Percentiles rank a stretch among this genome's conserved stretches.
phyloP scores from a whole-genome alignment of 2,888 invertebrate species.

The Pantelozetes paolii region DNA sequence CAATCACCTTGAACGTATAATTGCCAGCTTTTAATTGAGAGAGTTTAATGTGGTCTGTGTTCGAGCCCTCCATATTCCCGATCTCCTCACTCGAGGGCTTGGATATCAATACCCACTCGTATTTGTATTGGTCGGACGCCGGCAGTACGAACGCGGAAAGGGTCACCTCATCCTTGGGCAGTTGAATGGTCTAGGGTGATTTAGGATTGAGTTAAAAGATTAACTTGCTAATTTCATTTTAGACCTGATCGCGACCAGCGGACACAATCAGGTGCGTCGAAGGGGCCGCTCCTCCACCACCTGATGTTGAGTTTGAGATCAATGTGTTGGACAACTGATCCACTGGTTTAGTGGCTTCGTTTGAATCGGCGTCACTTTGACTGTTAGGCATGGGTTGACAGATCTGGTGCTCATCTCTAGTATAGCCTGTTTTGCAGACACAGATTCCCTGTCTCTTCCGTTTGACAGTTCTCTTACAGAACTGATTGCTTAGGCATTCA shows the following conservation, averaged over 20 bases:
- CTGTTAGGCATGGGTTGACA: slow-evolving; percentile 44
- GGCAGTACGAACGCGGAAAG: slow-evolving; percentile 76
- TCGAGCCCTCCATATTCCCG: slow-evolving; percentile 72
- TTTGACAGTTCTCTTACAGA: slow-evolving; percentile 60
- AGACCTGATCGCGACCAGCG: slow-evolving; percentile 50
- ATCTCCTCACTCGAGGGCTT: slow-evolving; percentile 71
- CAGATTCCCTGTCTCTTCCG: slow-evolving; percentile 67
- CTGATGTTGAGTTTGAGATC: neutral
- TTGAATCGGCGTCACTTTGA: neutral
- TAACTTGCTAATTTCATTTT: no score
- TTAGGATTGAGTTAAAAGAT: no score
- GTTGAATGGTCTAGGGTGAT: slow-evolving; percentile 69
- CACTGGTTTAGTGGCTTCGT: no score
- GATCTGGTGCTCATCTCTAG: slow-evolving; percentile 54
- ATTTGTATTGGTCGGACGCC: slow-evolving; percentile 61
- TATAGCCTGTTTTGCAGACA: slow-evolving; percentile 64
- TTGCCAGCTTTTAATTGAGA: slow-evolving; percentile 62
- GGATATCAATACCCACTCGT: slow-evolving; percentile 79
- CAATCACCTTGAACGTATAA: slow-evolving; percentile 79
- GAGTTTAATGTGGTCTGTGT: slow-evolving; percentile 70
- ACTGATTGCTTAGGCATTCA: slow-evolving; percentile 66
- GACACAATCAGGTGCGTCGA: slow-evolving; percentile 51
- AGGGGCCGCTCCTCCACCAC: slow-evolving; percentile 49
- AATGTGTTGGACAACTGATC: neutral
- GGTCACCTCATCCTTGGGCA: slow-evolving; percentile 79